phyloP scores from a whole-genome alignment of 2,113 vertebrate species.

The Lathamus discolor region DNA sequence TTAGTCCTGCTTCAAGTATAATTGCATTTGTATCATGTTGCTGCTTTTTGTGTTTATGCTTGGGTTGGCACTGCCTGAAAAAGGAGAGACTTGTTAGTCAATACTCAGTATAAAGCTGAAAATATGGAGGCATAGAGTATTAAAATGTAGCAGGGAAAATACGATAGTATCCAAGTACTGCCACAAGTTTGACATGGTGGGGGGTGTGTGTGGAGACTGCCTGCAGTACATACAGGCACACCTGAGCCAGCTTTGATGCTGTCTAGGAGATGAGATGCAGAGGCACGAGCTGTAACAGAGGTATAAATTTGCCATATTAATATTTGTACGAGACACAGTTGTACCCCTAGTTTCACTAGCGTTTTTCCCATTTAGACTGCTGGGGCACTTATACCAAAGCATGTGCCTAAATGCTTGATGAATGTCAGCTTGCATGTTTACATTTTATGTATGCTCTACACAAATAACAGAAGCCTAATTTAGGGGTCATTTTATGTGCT shows the following conservation, averaged over 20 bases:
- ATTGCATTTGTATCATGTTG: not conserved
- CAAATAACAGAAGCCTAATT: not conserved
- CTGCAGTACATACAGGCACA: not conserved
- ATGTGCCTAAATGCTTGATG: not conserved
- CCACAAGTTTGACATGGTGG: not conserved
- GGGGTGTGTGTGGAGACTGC: rapidly evolving
- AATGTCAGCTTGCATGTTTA: not conserved
- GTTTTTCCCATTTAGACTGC: not conserved
- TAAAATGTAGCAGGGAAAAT: not conserved
- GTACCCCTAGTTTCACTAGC: not conserved
- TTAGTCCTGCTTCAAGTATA: not conserved
- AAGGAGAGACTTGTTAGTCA: not conserved
- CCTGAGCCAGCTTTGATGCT: rapidly evolving
- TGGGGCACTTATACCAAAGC: not conserved
- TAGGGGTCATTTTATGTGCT: not conserved
- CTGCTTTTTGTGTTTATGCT: not conserved
- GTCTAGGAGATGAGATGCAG: not conserved
- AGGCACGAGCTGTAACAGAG: not conserved
- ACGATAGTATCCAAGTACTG: not conserved
- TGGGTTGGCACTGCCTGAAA: not conserved
- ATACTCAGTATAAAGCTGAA: not conserved
- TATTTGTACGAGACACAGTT: not conserved
- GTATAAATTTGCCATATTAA: rapidly evolving
- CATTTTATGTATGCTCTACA: not conserved
- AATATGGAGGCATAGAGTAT: not conserved